Base-by-base conservation (phyloP, 2,888 invertebrate genomes). In the Plutella xylostella region DNA sequence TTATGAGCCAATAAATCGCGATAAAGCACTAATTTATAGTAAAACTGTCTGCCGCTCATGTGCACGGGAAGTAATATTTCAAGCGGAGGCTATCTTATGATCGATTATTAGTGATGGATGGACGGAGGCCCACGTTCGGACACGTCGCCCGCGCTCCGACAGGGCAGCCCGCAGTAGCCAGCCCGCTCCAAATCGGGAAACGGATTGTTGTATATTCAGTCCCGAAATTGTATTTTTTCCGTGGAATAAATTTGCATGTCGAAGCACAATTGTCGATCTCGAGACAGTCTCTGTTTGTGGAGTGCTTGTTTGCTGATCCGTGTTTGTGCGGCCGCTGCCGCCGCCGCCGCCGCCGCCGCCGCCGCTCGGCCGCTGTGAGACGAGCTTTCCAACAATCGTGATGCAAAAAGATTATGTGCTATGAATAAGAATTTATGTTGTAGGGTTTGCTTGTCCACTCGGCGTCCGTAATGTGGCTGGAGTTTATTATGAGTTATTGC, bases 301-400 rank as follows among this genome's bases (percentile, higher is more conserved):
- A 66, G 56, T 56, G 54, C 58, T 67, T 68, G 60, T 61, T 65
- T 69, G 51, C 55, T 51, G 63, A 60, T 60, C 64, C 63, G 51
- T 74, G 66, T 76, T 74, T 75, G 71, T 61, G 52, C 54, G 57
- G 49, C 55, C 56, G 65, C 60, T 37, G n/a, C n/a, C 3, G 28
- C 28, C 9, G n/a, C 28, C n/a, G 28, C 12, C 34, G 34, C n/a
- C 14, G 2, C 4, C n/a, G 34, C 7, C 9, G 11, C 3, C 6
- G 28, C 28, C 28, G 28, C 9, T n/a, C n/a, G 2, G 28, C 28
- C 9, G n/a, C 28, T 28, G 28, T 12, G 18, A 11, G 40, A 9
- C 17, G 42, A 19, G 42, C n/a, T 30, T 25, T 39, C 22, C 22
- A 17, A 25, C 39, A 25, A 14, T 39, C 25, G 39, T 25, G 39